Evolutionary conservation across 2,888 invertebrate species (phyloP).

Genomic region (Eristalis pertinax): DNA sequence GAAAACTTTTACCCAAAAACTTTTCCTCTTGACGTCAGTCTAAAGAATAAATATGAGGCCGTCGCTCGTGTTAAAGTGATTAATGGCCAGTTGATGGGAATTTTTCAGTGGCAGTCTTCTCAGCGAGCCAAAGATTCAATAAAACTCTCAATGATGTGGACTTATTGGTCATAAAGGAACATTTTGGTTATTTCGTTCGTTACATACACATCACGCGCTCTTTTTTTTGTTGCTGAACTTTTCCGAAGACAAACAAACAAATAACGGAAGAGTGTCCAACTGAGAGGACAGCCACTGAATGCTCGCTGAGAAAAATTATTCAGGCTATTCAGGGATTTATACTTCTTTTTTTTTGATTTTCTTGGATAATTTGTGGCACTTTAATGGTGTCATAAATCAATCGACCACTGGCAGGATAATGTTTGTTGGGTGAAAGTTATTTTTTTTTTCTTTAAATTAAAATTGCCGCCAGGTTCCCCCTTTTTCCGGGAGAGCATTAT

Average conservation of each 20-base stretch:
- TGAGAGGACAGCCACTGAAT: slow-evolving; percentile 23
- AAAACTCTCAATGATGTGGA: slow-evolving; percentile 56
- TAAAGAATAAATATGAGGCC: slow-evolving; percentile 34
- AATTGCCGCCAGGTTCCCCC: slow-evolving; percentile 8
- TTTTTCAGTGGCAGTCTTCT: slow-evolving; percentile 18
- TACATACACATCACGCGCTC: neutral
- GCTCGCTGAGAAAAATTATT: slow-evolving; percentile 16
- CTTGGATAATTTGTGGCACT: slow-evolving; percentile 54
- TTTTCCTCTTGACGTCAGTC: slow-evolving; percentile 55
- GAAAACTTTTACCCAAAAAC: slow-evolving; percentile 29
- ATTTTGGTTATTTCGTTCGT: slow-evolving; percentile 6
- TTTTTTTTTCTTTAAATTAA: slow-evolving; percentile 22
- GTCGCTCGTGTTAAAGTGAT: slow-evolving; percentile 52
- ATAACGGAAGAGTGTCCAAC: slow-evolving; percentile 3
- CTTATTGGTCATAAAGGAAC: slow-evolving; percentile 54
- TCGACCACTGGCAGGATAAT: slow-evolving; percentile 44
- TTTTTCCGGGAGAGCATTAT: slow-evolving; percentile 1
- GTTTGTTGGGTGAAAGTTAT: slow-evolving; percentile 49
- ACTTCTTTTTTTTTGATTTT: neutral
- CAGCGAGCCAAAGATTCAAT: slow-evolving; percentile 40
- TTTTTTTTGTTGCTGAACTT: slow-evolving; percentile 13
- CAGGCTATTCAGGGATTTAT: slow-evolving; percentile 17
- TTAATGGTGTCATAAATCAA: slow-evolving; percentile 62
- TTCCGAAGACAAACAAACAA: slow-evolving; percentile 30
- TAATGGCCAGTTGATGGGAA: slow-evolving; percentile 39